These are phyloP conservation scores for Dascillus cervinus DNA, from an alignment of 2,888 invertebrate species.

Conservation along the genomic window DNA sequence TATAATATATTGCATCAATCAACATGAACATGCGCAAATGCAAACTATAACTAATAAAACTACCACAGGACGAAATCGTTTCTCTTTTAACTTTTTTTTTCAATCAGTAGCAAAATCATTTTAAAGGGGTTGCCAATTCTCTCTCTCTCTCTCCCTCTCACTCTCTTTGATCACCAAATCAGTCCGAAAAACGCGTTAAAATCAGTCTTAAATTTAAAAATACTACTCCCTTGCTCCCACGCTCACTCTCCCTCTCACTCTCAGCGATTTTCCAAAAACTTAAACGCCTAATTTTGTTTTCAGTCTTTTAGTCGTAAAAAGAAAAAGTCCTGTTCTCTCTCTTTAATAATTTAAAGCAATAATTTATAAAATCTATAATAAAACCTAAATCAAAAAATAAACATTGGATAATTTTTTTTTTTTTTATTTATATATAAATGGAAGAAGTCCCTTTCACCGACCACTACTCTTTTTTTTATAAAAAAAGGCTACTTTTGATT, in stretches of 20 bases:
- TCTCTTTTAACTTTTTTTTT: too few species aligned
- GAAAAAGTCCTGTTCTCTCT: constrained; percentile 30
- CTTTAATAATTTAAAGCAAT: constrained; percentile 22
- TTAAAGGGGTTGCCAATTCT: constrained; percentile 45
- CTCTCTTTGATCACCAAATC: too few species aligned
- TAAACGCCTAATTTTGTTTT: too few species aligned
- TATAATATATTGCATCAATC: constrained; percentile 46
- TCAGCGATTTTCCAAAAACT: constrained; percentile 8
- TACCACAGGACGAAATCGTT: constrained; percentile 34
- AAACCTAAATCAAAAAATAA: constrained; percentile 18
- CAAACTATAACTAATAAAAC: constrained; percentile 38
- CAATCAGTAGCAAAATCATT: too few species aligned
- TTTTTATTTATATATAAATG: constrained; percentile 22
- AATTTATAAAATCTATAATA: constrained; percentile 24
- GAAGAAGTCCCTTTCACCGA: constrained; percentile 26
- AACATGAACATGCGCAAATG: constrained; percentile 45
- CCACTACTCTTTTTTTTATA: constrained; percentile 18
- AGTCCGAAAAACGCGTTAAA: constrained; percentile 33
- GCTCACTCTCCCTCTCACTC: background rate
- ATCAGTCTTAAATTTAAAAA: constrained; percentile 16
- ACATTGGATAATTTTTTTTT: too few species aligned
- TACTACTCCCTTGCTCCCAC: too few species aligned
- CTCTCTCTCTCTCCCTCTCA: too few species aligned
- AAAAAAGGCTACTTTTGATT: constrained; percentile 21
- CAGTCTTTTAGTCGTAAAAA: constrained; percentile 32